These are phyloP conservation scores for Riparia riparia DNA, from an alignment of 2,113 vertebrate genomes.

Conservation along the genomic window DNA sequence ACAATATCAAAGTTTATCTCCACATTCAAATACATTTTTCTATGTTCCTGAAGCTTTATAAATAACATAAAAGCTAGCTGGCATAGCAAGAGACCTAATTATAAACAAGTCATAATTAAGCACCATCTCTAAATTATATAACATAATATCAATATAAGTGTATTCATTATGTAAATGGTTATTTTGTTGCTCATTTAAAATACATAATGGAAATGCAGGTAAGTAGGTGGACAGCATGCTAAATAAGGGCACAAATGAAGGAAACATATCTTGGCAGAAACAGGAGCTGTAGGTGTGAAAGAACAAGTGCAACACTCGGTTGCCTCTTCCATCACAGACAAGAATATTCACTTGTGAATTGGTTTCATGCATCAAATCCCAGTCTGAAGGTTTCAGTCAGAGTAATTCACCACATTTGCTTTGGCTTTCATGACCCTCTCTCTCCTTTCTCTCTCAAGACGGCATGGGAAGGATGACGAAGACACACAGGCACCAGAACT, in stretches of 20 bases:
- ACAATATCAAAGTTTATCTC: not conserved
- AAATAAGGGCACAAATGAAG: slow-evolving; percentile 36
- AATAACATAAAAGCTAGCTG: slow-evolving; percentile 18
- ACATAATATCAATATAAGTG: slow-evolving; percentile 29
- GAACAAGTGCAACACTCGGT: slow-evolving; percentile 38
- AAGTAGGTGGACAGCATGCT: slow-evolving; percentile 60
- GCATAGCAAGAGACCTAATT: slow-evolving; percentile 41
- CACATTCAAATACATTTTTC: not conserved
- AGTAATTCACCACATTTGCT: not conserved
- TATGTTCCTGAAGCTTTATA: slow-evolving; percentile 19
- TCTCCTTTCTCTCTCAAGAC: not conserved
- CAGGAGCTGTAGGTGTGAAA: slow-evolving; percentile 45
- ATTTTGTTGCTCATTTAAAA: slow-evolving; percentile 66
- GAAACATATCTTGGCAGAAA: slow-evolving; percentile 25
- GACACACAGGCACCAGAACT: not conserved
- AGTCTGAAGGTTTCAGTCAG: not conserved
- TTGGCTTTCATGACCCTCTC: not conserved
- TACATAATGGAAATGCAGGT: slow-evolving; percentile 43
- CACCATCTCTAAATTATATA: slow-evolving; percentile 52
- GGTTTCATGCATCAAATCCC: not conserved
- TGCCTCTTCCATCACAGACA: not conserved
- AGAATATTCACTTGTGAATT: not conserved
- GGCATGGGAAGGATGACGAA: not conserved
- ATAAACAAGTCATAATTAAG: slow-evolving; percentile 62
- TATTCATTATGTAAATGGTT: slow-evolving; percentile 53